Base-by-base conservation (phyloP, 2,888 invertebrate species). In the Temnothorax unifasciatus region DNA sequence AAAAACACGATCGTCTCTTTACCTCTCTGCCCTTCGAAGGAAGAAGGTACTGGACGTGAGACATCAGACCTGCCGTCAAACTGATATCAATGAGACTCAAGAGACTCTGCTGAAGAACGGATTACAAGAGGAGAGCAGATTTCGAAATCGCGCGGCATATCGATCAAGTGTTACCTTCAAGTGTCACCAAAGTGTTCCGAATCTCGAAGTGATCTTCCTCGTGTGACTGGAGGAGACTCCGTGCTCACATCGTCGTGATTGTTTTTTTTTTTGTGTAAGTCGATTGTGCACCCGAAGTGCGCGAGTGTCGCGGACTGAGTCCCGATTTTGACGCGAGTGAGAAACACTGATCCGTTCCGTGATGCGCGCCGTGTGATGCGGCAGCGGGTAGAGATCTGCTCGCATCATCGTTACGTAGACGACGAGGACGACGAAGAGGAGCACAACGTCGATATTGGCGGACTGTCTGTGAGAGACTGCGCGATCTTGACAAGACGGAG, bases 331-430 rank as follows among this genome's bases (percentile, higher is more conserved):
- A 57, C 44, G 73, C 66, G 82, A 85, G 85, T 81, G 84, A 74
- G 76, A 75, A 77, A 85, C 86, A 82, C 63, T 85, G 76, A 68
- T 73, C 82, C 25, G 50, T 61, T 71, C 66, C 85, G 85, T 86
- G 85, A 86, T 87, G 87, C 86, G 73, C 52, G 68, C 21, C 87
- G 85, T 88, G 86, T 84, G 88, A 86, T 88, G 88, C 86, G 84
- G 84, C 85, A 87, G 69, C 66, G 71, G 38, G 63, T 82, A 47
- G 74, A 74, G 59, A 68, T 59, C 74, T 77, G 81, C 64, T 57
- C 76, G 81, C 69, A 59, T 59, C 74, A 81, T 59, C 71, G 77
- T 29, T 82, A 82, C 82, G 79, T 69, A 59, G 41, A 84, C 64
- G 69, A 68, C 29, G 76, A 71, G 75, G 73, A 73, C 81, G 83